These are phyloP conservation scores for Leptocoma aspasia DNA, from an alignment of 2,113 vertebrate species.

Conservation along the genomic window DNA sequence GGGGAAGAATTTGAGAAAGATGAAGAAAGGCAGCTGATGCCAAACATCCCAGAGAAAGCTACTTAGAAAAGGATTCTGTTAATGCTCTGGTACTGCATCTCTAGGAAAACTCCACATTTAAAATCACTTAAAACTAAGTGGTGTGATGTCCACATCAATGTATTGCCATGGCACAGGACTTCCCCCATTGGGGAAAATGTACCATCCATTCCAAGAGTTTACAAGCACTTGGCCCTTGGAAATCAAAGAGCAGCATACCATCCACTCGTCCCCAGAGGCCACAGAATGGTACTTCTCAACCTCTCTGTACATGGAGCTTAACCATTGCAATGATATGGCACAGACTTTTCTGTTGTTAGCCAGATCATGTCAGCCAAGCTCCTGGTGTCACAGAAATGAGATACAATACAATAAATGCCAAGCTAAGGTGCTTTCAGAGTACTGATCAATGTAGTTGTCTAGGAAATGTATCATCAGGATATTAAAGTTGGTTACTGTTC, in stretches of 20 bases:
- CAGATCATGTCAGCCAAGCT: neutral
- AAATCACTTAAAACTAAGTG: neutral
- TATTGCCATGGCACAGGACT: neutral
- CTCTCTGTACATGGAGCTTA: neutral
- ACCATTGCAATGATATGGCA: neutral
- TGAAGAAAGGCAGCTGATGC: neutral
- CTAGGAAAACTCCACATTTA: neutral
- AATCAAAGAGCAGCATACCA: neutral
- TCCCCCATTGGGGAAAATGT: accelerated
- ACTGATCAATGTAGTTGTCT: neutral
- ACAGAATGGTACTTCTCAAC: neutral
- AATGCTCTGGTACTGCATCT: neutral
- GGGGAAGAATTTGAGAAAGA: neutral
- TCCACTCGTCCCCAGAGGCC: neutral
- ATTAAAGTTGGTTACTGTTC: neutral
- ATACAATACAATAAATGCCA: neutral
- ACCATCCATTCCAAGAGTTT: neutral
- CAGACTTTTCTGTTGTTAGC: neutral
- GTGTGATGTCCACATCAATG: neutral
- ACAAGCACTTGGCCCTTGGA: neutral
- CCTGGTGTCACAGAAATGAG: neutral
- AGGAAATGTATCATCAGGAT: neutral
- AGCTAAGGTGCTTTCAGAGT: neutral
- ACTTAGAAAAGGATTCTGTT: neutral
- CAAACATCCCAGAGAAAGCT: neutral